phyloP scores from a whole-genome alignment of 2,888 invertebrate genomes.

The Ochropacha duplaris region DNA sequence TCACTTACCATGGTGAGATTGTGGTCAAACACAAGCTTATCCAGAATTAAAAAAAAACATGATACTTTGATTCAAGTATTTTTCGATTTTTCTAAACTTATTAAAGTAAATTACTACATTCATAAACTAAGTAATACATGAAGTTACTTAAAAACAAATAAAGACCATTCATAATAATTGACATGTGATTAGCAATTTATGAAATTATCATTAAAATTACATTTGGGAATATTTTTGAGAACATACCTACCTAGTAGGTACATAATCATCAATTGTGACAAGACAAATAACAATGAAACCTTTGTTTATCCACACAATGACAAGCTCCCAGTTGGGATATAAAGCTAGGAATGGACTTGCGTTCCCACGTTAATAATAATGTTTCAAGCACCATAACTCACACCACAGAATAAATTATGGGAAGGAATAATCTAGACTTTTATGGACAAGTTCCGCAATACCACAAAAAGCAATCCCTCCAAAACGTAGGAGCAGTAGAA shows the following conservation, averaged over 20 bases:
- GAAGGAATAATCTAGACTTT: conserved; percentile 5
- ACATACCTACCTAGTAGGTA: too few relatives aligned
- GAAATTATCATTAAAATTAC: not conserved
- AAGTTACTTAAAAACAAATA: too few relatives aligned
- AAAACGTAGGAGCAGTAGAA: not conserved
- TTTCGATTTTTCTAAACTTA: too few relatives aligned
- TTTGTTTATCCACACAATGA: conserved; percentile 32
- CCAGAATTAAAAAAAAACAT: too few relatives aligned
- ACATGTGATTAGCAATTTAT: not conserved
- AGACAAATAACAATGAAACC: not conserved
- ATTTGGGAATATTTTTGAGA: not conserved
- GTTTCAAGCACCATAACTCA: conserved; percentile 11
- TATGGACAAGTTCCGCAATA: not conserved
- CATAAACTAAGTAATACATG: too few relatives aligned
- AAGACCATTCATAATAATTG: not conserved
- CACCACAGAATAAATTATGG: conserved; percentile 11
- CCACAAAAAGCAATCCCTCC: not conserved
- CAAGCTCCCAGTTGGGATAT: conserved; percentile 24
- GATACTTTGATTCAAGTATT: too few relatives aligned
- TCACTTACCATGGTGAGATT: too few relatives aligned
- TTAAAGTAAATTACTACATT: too few relatives aligned
- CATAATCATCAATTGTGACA: not conserved
- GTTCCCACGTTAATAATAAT: conserved; percentile 18
- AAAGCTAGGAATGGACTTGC: conserved; percentile 9
- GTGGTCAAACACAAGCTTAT: too few relatives aligned